Base-by-base conservation (phyloP, 2,888 invertebrate genomes). In the Imbricaverruca yamaguchii region DNA sequence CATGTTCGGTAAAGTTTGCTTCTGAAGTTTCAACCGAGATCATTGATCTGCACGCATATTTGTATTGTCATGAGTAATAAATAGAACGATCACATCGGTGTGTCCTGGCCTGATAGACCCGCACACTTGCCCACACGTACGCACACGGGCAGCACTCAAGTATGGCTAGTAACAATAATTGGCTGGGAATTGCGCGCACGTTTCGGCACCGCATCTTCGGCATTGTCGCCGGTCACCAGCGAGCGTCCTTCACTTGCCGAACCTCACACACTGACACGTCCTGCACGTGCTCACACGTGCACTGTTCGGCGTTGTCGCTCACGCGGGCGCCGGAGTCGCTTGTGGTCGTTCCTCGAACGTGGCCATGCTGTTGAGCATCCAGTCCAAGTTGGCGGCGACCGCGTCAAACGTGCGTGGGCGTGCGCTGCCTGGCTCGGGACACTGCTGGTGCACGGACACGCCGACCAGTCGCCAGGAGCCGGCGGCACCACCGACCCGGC, bases 11-110 rank as follows among this genome's bases (percentile, higher is more conserved):
- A 39, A 39, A 4, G 39, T 39, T 39, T 4, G 4, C 39, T 39
- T 39, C 39, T 39, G 39, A 39, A 39, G 39, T 39, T 39, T 39
- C 39, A 39, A 39, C 39, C 39, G 39, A 3, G 39, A 39, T 4
- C 65, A 1, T 1, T 23, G 2, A 65, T n/a, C 65, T 67, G 23
- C 25, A 25, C 25, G 10, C 67, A 25, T 67, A 67, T 25, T 25
- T 67, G 67, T 67, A 67, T 67, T 67, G 67, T 67, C 67, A 4
- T 61, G 18, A 61, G n/a, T 67, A 67, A 67, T 67, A 67, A 67
- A 67, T 67, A 67, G 25, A 67, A 13, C 25, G n/a, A 25, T 25
- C 13, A 23, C 12, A 13, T 25, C 9, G 25, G 11, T 25, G 67
- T 67, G 13, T 12, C 39, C 39, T 39, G 39, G 39, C 39, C 39